Conservation (phyloP, 2,113 vertebrate genomes). For the Brachyhypopomus occidentalis region DNA sequence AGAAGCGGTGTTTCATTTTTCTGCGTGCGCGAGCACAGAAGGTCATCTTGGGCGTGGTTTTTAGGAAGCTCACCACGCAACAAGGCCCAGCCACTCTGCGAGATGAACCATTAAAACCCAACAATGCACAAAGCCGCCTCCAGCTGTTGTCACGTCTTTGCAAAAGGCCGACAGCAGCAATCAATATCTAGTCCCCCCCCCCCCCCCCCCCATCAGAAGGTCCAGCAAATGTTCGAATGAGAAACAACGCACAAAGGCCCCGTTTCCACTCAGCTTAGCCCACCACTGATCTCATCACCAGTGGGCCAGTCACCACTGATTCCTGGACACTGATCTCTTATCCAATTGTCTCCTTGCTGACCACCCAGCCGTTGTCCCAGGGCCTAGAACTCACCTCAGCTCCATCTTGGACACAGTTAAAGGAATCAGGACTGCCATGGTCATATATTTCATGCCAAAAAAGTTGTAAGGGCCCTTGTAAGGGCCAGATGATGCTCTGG, state of each 20-base stretch:
- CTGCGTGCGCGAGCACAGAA: background rate
- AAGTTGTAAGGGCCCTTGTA: slow-evolving; percentile 2
- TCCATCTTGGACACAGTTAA: background rate
- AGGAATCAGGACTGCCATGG: slow-evolving; percentile 9
- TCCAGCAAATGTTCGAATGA: slow-evolving; percentile 15
- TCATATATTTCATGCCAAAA: background rate
- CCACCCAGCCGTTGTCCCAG: background rate
- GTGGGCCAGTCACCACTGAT: too few species aligned
- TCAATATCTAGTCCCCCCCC: slow-evolving; percentile 45
- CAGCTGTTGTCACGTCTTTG: slow-evolving; percentile 19
- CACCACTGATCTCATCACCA: background rate
- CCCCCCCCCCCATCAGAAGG: slow-evolving; percentile 16
- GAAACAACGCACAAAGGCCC: slow-evolving; percentile 13
- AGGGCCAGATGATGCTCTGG: background rate
- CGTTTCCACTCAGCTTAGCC: slow-evolving; percentile 4
- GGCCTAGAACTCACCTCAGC: slow-evolving; percentile 8
- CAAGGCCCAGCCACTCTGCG: background rate
- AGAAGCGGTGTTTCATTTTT: background rate
- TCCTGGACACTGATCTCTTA: background rate
- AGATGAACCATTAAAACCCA: background rate
- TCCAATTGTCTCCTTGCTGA: slow-evolving; percentile 19
- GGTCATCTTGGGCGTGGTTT: slow-evolving; percentile 1
- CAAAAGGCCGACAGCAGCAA: slow-evolving; percentile 21
- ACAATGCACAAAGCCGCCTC: background rate
- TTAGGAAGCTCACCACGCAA: background rate